Base-by-base conservation (phyloP, 2,888 invertebrate genomes). In the Sphaerophoria rueppellii region DNA sequence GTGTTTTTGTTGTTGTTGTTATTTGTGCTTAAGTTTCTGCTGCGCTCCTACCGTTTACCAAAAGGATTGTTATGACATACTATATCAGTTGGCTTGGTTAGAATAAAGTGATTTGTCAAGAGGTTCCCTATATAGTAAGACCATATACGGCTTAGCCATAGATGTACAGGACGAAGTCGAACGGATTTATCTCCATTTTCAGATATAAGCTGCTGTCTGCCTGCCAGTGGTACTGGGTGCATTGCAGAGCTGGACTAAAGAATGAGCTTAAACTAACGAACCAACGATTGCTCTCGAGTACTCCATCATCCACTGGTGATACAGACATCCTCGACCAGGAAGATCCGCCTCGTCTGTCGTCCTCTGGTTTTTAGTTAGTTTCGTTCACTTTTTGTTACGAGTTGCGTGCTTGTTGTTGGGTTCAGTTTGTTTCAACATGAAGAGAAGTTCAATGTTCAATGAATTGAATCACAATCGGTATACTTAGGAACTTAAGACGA, bases 81-180 rank as follows among this genome's bases (percentile, higher is more conserved):
- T 75, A 71, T 79, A 71, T 74, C 65, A 83, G 83, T 80, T 83
- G 75, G 80, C 75, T 80, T 76, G 80, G 80, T 76, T 80, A 76
- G 80, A 72, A 80, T 67, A 80, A 71, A 83, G 80, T 75, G 80
- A 83, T 83, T 83, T 83, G 83, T 83, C 83, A 83, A 80, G 80
- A 60, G 83, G 83, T 80, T 80, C 72, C 80, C 72, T 74, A 63
- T 65, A 63, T 24, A 24, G 24, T 2, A 67, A 52, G 9, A 52
- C 52, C 54, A 2, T 35, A 9, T 0, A 14, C n/a, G 14, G 5
- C 46, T 9, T 48, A 9, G 34, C 12, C 40, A 16, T 16, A 24
- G 16, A 34, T 50, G 5, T 37, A 35, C 34, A 32, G 11, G 9
- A 1, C 50, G 9, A 37, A 37, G 32, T 50, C 11, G 40, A 60